These are phyloP conservation scores for Aphodius granarius DNA, from an alignment of 2,888 invertebrate genomes.

Conservation along the genomic window DNA sequence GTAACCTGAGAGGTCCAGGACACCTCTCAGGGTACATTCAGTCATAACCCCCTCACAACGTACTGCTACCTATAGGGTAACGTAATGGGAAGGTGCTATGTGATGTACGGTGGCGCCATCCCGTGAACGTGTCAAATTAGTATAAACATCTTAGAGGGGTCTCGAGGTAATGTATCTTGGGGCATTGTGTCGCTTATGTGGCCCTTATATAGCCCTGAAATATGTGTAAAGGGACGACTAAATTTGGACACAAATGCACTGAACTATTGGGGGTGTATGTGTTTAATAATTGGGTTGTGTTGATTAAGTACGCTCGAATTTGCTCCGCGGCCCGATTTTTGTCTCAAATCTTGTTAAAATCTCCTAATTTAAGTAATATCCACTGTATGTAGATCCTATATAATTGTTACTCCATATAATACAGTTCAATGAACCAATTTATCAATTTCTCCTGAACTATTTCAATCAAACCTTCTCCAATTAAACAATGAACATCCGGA, in stretches of 20 bases:
- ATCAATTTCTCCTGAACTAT: too few relatives aligned
- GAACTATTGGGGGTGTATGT: background rate
- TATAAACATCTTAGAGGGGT: background rate
- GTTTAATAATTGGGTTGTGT: background rate
- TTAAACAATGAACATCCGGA: too few relatives aligned
- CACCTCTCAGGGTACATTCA: too few relatives aligned
- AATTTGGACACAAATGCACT: background rate
- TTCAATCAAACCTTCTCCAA: too few relatives aligned
- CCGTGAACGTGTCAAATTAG: background rate
- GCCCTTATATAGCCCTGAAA: background rate
- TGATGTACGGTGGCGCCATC: background rate
- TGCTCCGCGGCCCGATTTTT: background rate
- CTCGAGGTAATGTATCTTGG: background rate
- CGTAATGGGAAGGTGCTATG: background rate
- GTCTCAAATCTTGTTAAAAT: background rate
- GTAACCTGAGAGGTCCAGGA: background rate
- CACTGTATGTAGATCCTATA: too few relatives aligned
- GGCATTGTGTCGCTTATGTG: background rate
- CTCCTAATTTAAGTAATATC: background rate
- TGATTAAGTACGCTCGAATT: background rate
- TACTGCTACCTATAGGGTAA: background rate
- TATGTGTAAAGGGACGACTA: background rate
- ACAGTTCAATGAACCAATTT: too few relatives aligned
- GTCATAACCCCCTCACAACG: too few relatives aligned
- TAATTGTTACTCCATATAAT: too few relatives aligned